Evolutionary conservation across 2,888 invertebrate genomes (phyloP).

Genomic region (Muschampia plurimacula): DNA sequence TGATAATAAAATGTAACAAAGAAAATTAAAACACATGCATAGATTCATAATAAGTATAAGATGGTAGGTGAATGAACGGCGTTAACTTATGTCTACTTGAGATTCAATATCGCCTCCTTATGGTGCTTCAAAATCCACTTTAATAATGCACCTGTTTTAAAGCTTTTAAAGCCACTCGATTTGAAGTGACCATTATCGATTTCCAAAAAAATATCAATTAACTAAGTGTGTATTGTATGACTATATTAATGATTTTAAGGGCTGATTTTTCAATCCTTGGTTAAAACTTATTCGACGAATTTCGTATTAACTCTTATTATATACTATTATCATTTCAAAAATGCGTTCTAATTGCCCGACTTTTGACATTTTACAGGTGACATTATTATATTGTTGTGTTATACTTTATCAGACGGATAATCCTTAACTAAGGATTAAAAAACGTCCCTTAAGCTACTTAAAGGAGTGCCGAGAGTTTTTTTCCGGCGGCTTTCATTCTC

Average conservation of each 20-base stretch:
- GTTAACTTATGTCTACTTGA: constrained; percentile 27
- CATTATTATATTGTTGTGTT: no score
- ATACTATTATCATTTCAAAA: no score
- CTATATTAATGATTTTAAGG: background rate
- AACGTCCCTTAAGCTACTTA: no score
- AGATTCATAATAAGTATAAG: background rate
- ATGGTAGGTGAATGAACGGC: constrained; percentile 33
- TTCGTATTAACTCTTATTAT: no score
- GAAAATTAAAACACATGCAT: background rate
- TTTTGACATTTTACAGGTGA: no score
- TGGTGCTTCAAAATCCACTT: constrained; percentile 36
- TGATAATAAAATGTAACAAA: background rate
- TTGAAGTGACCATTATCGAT: constrained; percentile 33
- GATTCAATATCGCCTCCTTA: constrained; percentile 34
- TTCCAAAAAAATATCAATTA: constrained; percentile 27
- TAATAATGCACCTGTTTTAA: constrained; percentile 25
- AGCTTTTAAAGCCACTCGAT: constrained; percentile 26
- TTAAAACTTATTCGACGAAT: no score
- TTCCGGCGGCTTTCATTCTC: no score
- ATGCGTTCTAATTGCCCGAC: no score
- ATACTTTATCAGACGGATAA: no score
- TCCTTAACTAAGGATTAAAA: no score
- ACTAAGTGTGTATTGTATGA: background rate
- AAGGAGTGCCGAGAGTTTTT: no score
- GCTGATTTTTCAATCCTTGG: no score